Evolutionary conservation across 2,797 vertebrate species (phyloP).

Genomic region (Aldrovandia affinis): DNA sequence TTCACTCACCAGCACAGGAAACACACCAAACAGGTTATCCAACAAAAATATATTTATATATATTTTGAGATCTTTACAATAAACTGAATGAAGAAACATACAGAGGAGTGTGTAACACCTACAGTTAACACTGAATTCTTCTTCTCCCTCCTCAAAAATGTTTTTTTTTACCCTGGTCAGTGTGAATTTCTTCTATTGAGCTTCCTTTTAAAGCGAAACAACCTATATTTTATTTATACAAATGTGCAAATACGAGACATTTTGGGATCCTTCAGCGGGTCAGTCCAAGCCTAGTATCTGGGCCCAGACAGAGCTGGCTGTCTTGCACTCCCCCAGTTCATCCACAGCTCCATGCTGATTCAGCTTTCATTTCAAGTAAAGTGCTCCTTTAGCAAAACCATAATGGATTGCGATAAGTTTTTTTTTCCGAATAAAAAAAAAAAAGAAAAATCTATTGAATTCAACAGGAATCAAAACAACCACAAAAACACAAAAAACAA

Average conservation of each 20-base stretch:
- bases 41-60: slow-evolving; percentile 78
- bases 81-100: slow-evolving; percentile 69
- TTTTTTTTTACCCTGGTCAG: slow-evolving; percentile 86
- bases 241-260: slow-evolving; percentile 97
- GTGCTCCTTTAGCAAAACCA: slow-evolving; percentile 89
- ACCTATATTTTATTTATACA: slow-evolving; percentile 73
- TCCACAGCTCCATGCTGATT: slow-evolving; percentile 64
- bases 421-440: neutral
- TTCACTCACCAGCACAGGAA: slow-evolving; percentile 53
- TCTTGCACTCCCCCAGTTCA: slow-evolving; percentile 68
- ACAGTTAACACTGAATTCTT: slow-evolving; percentile 78
- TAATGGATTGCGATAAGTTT: slow-evolving; percentile 73
- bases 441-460: neutral
- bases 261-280: slow-evolving; percentile 89
- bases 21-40: slow-evolving; percentile 65
- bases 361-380: slow-evolving; percentile 89
- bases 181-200: slow-evolving; percentile 83
- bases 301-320: slow-evolving; percentile 51
- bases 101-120: slow-evolving; percentile 77
- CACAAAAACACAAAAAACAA: slow-evolving; percentile 39
- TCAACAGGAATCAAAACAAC: neutral
- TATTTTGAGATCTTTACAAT: slow-evolving; percentile 82
- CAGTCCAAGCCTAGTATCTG: slow-evolving; percentile 70
- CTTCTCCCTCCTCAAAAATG: slow-evolving; percentile 71
- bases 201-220: slow-evolving; percentile 80